A percentile compares a stretch with the other conserved stretches of the same genome.
Evolutionary conservation across 2,888 invertebrate species (phyloP).

Genomic region (Celastrina argiolus): DNA sequence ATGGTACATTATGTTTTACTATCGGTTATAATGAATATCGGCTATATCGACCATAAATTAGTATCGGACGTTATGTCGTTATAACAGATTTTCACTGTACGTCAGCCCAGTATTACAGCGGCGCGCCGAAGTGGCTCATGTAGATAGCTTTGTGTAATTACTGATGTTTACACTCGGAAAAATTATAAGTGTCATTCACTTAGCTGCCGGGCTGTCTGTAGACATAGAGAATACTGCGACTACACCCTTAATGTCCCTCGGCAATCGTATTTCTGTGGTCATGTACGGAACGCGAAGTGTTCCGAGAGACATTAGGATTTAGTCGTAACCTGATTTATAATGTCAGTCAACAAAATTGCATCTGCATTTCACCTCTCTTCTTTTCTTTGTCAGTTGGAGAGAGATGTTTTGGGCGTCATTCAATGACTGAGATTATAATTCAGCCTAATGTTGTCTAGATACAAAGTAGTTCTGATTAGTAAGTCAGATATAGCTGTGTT

Average conservation of each 20-base stretch:
- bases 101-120: constrained; percentile 42
- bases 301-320: neutral
- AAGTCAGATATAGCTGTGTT: neutral
- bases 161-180: constrained; percentile 72
- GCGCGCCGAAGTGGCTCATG: constrained; percentile 65
- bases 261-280: neutral
- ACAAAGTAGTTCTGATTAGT: neutral
- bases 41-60: neutral
- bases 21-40: neutral
- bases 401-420: neutral
- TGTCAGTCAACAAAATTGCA: neutral
- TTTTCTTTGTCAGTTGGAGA: neutral
- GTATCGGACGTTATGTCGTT: neutral
- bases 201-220: neutral
- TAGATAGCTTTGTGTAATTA: constrained; percentile 78
- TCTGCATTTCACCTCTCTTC: neutral
- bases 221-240: neutral
- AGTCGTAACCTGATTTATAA: neutral
- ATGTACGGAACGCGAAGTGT: neutral
- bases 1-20: neutral
- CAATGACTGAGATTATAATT: neutral
- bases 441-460: neutral
- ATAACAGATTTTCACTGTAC: neutral
- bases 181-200: constrained; percentile 39
- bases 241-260: neutral